These are phyloP conservation scores for Eristalis arbustorum DNA, from an alignment of 2,888 invertebrate species.

Conservation along the genomic window DNA sequence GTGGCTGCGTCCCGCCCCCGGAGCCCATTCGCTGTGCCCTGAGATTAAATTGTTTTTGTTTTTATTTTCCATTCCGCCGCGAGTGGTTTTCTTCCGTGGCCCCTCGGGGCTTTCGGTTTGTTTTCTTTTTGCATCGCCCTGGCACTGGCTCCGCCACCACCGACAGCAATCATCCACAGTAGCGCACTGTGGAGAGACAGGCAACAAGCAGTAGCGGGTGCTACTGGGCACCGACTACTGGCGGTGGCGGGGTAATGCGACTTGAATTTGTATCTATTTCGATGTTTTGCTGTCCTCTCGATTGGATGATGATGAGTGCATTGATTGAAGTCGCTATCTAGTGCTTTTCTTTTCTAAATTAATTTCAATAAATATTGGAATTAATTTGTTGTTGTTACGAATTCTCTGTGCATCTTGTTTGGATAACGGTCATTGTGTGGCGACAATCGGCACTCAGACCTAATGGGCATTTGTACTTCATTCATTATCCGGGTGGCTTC, in stretches of 20 bases:
- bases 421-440: not conserved
- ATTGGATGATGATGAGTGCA: not conserved
- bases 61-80: slow-evolving; percentile 32
- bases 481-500: not conserved
- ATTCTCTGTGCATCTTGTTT: not conserved
- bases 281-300: not conserved
- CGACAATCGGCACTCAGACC: not conserved
- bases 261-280: not conserved
- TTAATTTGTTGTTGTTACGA: not conserved
- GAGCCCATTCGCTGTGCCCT: not conserved
- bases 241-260: not conserved
- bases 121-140: slow-evolving; percentile 36
- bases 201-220: slow-evolving; percentile 28
- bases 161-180: slow-evolving; percentile 2
- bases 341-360: not conserved
- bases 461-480: not conserved
- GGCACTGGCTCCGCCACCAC: not conserved
- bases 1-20: not conserved
- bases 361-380: slow-evolving; percentile 6
- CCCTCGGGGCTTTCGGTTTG: slow-evolving; percentile 25
- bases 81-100: slow-evolving; percentile 18
- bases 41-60: slow-evolving; percentile 55
- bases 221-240: slow-evolving; percentile 28
- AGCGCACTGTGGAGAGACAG: slow-evolving; percentile 20
- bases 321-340: not conserved